Percentiles rank a stretch among this genome's conserved stretches.
These are phyloP conservation scores for Augochlora pura DNA, from an alignment of 1,140 invertebrate species.

Conservation along the genomic window DNA sequence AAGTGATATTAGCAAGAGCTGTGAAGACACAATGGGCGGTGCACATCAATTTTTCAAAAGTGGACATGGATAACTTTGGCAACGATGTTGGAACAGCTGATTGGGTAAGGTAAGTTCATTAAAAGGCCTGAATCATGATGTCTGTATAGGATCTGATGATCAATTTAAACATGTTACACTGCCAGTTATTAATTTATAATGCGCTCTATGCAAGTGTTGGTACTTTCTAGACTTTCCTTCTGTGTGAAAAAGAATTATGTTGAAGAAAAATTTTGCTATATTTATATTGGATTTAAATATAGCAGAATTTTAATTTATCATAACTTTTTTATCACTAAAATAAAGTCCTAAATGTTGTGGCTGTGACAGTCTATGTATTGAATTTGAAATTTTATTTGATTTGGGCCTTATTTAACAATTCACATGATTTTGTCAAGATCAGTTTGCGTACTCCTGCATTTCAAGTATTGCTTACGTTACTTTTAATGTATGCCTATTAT, in stretches of 20 bases:
- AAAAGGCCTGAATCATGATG: conserved; percentile 50
- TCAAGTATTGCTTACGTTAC: neutral
- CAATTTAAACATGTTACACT: neutral
- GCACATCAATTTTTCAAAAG: conserved; percentile 84
- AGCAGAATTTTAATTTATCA: too few relatives aligned
- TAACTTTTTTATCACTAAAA: too few relatives aligned
- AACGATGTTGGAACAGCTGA: conserved; percentile 87
- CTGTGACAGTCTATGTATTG: neutral
- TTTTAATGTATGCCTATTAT: neutral
- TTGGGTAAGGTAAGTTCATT: conserved; percentile 81
- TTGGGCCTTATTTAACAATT: conserved; percentile 45
- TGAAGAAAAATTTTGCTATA: too few relatives aligned
- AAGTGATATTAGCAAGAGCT: conserved; percentile 84
- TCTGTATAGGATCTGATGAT: conserved; percentile 17
- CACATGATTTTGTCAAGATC: conserved; percentile 12
- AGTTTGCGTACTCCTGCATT: neutral
- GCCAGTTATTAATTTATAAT: neutral
- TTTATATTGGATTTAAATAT: too few relatives aligned
- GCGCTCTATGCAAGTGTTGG: too few relatives aligned
- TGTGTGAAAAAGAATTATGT: too few relatives aligned
- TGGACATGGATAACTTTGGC: conserved; percentile 84
- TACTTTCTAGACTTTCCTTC: too few relatives aligned
- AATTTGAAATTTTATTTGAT: conserved; percentile 33
- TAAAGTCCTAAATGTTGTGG: too few relatives aligned
- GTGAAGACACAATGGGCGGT: conserved; percentile 84